Evolutionary conservation across 2,113 vertebrate species (phyloP).

Genomic region (Rynchops niger): DNA sequence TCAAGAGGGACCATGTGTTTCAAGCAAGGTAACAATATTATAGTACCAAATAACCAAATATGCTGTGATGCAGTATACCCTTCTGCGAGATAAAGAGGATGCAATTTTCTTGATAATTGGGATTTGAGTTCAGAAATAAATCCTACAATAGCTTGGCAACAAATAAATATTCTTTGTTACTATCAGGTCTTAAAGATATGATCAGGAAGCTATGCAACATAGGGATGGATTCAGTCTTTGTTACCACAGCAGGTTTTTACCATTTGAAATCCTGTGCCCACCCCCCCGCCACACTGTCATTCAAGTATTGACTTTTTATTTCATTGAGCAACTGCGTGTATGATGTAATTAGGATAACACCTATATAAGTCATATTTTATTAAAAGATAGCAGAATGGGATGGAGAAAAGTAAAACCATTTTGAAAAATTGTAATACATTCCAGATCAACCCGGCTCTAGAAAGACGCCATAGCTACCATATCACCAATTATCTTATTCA

Average conservation of each 20-base stretch:
- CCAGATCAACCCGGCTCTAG: neutral
- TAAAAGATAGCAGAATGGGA: slow-evolving; percentile 55
- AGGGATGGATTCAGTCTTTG: slow-evolving; percentile 63
- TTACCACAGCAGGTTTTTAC: slow-evolving; percentile 52
- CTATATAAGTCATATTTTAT: slow-evolving; percentile 61
- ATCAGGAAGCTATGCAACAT: slow-evolving; percentile 57
- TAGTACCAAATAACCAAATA: slow-evolving; percentile 78
- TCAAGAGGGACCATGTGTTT: slow-evolving; percentile 82
- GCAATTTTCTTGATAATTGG: slow-evolving; percentile 72
- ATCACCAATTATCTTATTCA: neutral
- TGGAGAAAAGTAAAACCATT: slow-evolving; percentile 31
- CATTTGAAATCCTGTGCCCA: slow-evolving; percentile 37
- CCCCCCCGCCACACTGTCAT: neutral
- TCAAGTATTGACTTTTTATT: slow-evolving; percentile 68
- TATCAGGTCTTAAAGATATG: slow-evolving; percentile 67
- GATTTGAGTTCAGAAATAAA: slow-evolving; percentile 73
- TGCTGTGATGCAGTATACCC: slow-evolving; percentile 67
- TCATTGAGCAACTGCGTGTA: slow-evolving; percentile 42
- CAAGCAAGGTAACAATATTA: slow-evolving; percentile 81
- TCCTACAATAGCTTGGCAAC: slow-evolving; percentile 62
- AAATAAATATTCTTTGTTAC: slow-evolving; percentile 74
- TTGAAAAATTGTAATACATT: neutral
- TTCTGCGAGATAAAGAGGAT: slow-evolving; percentile 71
- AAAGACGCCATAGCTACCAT: neutral
- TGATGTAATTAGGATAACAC: slow-evolving; percentile 63